A percentile compares a stretch with the other conserved stretches of the same genome.
phyloP scores from a whole-genome alignment of 2,113 vertebrate species.

The Dipodomys spectabilis region DNA sequence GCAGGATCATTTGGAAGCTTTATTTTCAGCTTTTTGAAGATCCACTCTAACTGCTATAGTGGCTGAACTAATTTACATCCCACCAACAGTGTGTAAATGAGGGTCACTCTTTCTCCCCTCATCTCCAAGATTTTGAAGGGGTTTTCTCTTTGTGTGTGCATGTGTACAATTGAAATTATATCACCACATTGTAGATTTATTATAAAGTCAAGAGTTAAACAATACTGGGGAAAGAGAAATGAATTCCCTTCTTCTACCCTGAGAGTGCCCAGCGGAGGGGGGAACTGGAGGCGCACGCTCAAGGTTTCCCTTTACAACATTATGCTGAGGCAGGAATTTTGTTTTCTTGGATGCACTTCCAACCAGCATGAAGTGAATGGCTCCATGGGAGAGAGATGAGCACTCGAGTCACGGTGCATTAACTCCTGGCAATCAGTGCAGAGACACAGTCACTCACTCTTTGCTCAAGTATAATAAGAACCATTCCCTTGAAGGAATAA shows the following conservation, averaged over 20 bases:
- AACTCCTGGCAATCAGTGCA: neutral
- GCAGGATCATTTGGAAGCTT: too few species aligned
- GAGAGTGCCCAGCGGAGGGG: neutral
- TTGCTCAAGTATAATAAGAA: constrained; percentile 3
- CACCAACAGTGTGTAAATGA: too few species aligned
- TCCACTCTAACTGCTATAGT: too few species aligned
- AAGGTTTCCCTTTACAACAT: constrained; percentile 31
- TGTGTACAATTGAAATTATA: neutral
- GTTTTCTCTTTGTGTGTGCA: neutral
- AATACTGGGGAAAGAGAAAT: neutral
- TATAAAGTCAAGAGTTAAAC: constrained; percentile 12
- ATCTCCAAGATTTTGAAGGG: neutral
- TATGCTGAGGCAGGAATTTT: neutral
- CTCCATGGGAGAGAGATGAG: neutral
- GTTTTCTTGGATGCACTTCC: constrained; percentile 24
- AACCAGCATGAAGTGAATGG: neutral
- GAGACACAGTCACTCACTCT: constrained; percentile 7
- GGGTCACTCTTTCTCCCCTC: neutral
- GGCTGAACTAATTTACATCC: too few species aligned
- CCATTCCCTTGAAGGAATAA: constrained; percentile 30
- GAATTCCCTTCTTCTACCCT: neutral
- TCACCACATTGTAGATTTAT: neutral
- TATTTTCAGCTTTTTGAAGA: too few species aligned
- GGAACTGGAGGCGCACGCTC: neutral
- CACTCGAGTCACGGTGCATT: neutral